Conservation (phyloP, 2,113 vertebrate species). For the Pteronura brasiliensis region DNA sequence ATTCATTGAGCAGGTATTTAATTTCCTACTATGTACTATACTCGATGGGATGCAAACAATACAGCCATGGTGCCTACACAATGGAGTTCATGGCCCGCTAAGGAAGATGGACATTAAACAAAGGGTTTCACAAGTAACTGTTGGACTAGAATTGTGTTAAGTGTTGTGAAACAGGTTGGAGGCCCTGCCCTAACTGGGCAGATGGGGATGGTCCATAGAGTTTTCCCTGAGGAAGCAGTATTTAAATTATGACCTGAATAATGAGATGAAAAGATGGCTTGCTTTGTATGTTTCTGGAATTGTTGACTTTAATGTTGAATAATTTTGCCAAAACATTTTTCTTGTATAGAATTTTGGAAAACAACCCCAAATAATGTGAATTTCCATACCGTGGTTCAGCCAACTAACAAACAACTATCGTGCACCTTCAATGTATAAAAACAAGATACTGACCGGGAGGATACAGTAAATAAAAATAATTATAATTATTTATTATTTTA, state of each 20-base stretch:
- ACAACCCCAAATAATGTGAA: not conserved
- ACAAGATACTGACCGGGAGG: not conserved
- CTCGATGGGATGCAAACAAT: not conserved
- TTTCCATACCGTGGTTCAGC: not conserved
- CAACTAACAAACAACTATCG: not conserved
- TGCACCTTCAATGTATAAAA: not conserved
- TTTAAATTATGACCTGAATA: constrained; percentile 27
- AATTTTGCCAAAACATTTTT: not conserved
- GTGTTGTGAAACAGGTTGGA: not conserved
- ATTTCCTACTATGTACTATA: not conserved
- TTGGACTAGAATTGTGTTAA: not conserved
- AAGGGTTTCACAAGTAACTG: not conserved
- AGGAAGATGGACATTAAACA: not conserved
- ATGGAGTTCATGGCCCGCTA: not conserved
- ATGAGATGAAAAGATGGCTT: not conserved
- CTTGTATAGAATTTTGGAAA: not conserved
- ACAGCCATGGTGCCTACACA: not conserved
- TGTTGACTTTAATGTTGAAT: not conserved
- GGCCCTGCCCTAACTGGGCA: not conserved
- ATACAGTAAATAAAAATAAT: not conserved
- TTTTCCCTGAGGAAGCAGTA: not conserved
- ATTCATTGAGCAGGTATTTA: not conserved
- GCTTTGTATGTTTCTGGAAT: not conserved
- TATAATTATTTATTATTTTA: not conserved
- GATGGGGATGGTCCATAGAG: not conserved